These are phyloP conservation scores for Aradus depressus DNA, from an alignment of 2,888 invertebrate species.

Conservation along the genomic window DNA sequence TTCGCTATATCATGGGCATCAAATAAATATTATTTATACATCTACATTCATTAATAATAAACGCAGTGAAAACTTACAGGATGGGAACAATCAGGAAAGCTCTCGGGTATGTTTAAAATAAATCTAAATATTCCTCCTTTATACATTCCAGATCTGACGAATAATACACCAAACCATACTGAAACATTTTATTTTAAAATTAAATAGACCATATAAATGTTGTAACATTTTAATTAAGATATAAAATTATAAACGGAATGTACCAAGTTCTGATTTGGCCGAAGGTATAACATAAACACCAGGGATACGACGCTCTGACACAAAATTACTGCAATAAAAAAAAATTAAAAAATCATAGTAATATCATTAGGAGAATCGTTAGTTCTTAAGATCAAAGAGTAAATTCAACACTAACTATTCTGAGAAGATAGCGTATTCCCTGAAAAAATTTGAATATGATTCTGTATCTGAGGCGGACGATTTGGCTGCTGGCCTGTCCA, in stretches of 20 bases:
- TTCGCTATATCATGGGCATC: background rate
- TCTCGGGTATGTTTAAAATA: slow-evolving; percentile 69
- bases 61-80: slow-evolving; percentile 57
- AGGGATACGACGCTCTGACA: slow-evolving; percentile 71
- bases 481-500: slow-evolving; percentile 39
- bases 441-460: slow-evolving; percentile 19
- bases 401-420: slow-evolving; percentile 65
- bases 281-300: slow-evolving; percentile 92
- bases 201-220: background rate
- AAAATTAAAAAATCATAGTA: slow-evolving; percentile 15
- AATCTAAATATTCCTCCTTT: slow-evolving; percentile 87
- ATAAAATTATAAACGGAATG: slow-evolving; percentile 33
- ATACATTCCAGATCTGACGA: slow-evolving; percentile 77
- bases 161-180: slow-evolving; percentile 89
- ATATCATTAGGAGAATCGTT: slow-evolving; percentile 8
- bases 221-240: slow-evolving; percentile 27
- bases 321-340: slow-evolving; percentile 57
- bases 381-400: slow-evolving; percentile 12
- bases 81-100: slow-evolving; percentile 73
- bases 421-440: slow-evolving; percentile 76
- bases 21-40: background rate
- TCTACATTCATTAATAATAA: background rate
- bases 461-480: slow-evolving; percentile 36
- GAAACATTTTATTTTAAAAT: slow-evolving; percentile 34
- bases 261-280: slow-evolving; percentile 66